Percentiles rank a stretch among this genome's conserved stretches.
Conservation (phyloP, 2,888 invertebrate genomes). For the Drosophila glabriapex region DNA sequence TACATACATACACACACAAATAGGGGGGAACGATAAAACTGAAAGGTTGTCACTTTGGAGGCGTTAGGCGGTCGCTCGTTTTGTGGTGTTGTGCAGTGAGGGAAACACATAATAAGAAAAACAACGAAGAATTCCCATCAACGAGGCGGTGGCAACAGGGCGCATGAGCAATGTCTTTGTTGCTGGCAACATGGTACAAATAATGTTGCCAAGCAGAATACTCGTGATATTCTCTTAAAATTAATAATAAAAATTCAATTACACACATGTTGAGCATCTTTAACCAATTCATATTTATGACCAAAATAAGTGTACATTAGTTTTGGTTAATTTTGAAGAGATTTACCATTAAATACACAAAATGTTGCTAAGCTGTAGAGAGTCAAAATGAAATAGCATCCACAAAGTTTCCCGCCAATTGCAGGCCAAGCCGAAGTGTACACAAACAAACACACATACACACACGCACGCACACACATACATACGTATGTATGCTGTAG, state of each 20-base stretch:
- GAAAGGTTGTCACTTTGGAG: constrained; percentile 80
- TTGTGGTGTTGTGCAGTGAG: constrained; percentile 27
- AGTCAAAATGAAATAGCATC: constrained; percentile 57
- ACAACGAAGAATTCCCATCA: constrained; percentile 61
- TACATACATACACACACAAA: constrained; percentile 15
- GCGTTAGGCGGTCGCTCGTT: constrained; percentile 71
- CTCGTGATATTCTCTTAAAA: background rate
- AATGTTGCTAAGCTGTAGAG: constrained; percentile 48
- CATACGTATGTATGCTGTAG: constrained; percentile 31
- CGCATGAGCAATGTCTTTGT: constrained; percentile 73
- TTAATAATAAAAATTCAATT: background rate
- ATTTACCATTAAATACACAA: constrained; percentile 14
- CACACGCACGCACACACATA: constrained; percentile 15
- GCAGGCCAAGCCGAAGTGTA: constrained; percentile 76
- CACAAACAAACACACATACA: constrained; percentile 58
- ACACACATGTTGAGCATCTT: background rate
- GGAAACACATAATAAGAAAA: constrained; percentile 55
- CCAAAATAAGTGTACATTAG: background rate
- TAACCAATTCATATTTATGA: background rate
- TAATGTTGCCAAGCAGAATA: constrained; percentile 58
- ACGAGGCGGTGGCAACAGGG: constrained; percentile 62
- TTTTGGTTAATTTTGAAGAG: background rate
- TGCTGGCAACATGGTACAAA: constrained; percentile 56
- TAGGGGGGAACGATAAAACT: constrained; percentile 65
- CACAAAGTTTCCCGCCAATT: constrained; percentile 83